Conservation (phyloP, 2,797 vertebrate genomes). For the Nannoperca australis region DNA sequence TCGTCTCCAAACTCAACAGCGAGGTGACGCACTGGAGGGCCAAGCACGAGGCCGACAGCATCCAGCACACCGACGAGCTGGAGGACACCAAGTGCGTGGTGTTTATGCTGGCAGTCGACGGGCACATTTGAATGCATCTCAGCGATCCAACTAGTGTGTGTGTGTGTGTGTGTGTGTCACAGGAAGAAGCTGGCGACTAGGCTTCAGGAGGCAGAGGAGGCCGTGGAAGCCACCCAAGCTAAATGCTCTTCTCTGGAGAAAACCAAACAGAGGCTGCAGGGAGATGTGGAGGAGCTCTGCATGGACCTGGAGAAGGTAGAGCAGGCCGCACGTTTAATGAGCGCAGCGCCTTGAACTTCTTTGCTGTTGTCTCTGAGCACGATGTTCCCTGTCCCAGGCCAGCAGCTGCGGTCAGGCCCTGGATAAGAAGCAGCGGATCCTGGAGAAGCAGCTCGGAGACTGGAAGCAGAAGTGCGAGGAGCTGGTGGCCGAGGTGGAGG, state of each 20-base stretch:
- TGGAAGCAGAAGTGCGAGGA: slow-evolving; percentile 89
- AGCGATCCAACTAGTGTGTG: slow-evolving; percentile 2
- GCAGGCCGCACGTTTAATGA: too few species aligned
- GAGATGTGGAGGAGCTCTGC: slow-evolving; percentile 88
- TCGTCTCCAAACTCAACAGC: slow-evolving; percentile 88
- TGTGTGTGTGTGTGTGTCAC: slow-evolving; percentile 31
- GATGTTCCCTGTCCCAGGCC: slow-evolving; percentile 70
- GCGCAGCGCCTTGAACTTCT: not conserved
- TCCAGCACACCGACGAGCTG: slow-evolving; percentile 86
- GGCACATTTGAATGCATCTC: not conserved
- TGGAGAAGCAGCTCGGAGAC: slow-evolving; percentile 88
- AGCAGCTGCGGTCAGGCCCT: slow-evolving; percentile 79
- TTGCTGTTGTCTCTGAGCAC: not conserved
- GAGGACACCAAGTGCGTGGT: slow-evolving; percentile 86
- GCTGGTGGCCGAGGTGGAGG: slow-evolving; percentile 85
- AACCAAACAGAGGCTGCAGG: slow-evolving; percentile 87
- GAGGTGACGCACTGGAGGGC: slow-evolving; percentile 87
- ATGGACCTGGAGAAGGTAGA: slow-evolving; percentile 88
- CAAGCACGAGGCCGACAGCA: slow-evolving; percentile 84
- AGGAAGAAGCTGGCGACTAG: slow-evolving; percentile 86
- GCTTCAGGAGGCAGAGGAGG: slow-evolving; percentile 88
- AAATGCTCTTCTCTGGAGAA: slow-evolving; percentile 89
- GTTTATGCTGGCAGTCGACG: fast-evolving
- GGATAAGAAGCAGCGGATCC: slow-evolving; percentile 87
- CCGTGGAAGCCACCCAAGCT: slow-evolving; percentile 84